Evolutionary conservation across 2,113 vertebrate species (phyloP).

Genomic region (Condylura cristata): DNA sequence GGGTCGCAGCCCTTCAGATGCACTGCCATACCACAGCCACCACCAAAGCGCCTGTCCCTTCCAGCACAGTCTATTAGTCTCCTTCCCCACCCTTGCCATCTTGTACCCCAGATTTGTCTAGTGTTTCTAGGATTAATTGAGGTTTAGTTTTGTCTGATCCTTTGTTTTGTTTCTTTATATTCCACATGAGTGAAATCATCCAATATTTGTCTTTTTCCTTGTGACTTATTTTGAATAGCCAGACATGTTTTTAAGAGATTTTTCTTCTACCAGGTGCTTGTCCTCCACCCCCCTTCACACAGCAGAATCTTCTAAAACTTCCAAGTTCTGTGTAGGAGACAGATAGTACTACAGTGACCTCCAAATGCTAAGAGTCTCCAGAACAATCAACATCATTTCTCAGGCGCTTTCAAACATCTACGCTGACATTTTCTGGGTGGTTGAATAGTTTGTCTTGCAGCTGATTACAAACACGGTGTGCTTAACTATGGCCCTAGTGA

Average conservation of each 20-base stretch:
- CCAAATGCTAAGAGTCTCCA: neutral
- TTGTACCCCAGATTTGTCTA: too few relatives aligned
- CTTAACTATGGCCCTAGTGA: constrained; percentile 36
- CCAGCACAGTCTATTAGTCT: too few relatives aligned
- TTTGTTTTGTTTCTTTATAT: too few relatives aligned
- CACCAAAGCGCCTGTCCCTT: too few relatives aligned
- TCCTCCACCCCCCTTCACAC: neutral
- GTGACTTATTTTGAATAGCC: too few relatives aligned
- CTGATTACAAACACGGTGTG: constrained; percentile 40
- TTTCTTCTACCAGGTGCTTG: neutral
- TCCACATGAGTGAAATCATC: too few relatives aligned
- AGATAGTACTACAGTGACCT: neutral
- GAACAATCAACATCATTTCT: neutral
- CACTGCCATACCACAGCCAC: too few relatives aligned
- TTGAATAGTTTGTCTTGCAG: constrained; percentile 57
- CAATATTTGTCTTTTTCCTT: too few relatives aligned
- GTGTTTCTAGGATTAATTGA: too few relatives aligned
- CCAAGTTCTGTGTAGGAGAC: neutral
- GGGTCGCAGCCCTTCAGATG: too few relatives aligned
- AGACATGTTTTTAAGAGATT: neutral
- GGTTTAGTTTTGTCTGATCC: too few relatives aligned
- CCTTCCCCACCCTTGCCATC: too few relatives aligned
- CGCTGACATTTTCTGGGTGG: neutral
- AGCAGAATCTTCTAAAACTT: constrained; percentile 46
- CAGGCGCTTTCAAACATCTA: neutral